phyloP scores from a whole-genome alignment of 2,888 invertebrate species.

The Nymphalis c-album region DNA sequence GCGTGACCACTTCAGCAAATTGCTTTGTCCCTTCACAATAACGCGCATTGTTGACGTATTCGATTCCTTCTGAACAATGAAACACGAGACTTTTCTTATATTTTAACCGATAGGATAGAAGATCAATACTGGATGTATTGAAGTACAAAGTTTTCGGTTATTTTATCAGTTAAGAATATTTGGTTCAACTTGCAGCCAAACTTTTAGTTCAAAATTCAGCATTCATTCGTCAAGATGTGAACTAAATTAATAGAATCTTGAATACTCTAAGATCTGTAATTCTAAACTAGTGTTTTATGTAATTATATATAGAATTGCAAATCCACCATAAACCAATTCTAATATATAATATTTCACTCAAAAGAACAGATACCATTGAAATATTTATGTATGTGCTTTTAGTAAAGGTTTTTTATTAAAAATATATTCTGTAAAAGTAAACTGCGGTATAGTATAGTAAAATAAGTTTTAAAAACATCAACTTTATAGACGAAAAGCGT shows the following conservation, averaged over 20 bases:
- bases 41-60: constrained; percentile 40
- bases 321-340: too few species aligned
- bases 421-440: neutral
- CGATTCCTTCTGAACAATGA: constrained; percentile 42
- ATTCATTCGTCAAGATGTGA: too few species aligned
- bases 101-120: constrained; percentile 31
- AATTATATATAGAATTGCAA: too few species aligned
- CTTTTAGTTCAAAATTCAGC: too few species aligned
- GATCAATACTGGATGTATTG: constrained; percentile 29
- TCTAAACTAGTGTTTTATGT: too few species aligned
- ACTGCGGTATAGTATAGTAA: neutral
- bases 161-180: constrained; percentile 8
- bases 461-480: constrained; percentile 16
- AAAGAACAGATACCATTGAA: too few species aligned
- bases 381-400: too few species aligned
- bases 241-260: too few species aligned
- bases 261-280: too few species aligned
- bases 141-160: constrained; percentile 8
- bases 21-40: constrained; percentile 47
- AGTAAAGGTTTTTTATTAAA: too few species aligned
- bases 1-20: constrained; percentile 46
- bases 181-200: too few species aligned
- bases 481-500: constrained; percentile 15
- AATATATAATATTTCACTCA: too few species aligned
- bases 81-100: constrained; percentile 33